A percentile compares a stretch with the other conserved stretches of the same genome.
Evolutionary conservation across 2,888 invertebrate genomes (phyloP).

Genomic region (Clusia tigrina): DNA sequence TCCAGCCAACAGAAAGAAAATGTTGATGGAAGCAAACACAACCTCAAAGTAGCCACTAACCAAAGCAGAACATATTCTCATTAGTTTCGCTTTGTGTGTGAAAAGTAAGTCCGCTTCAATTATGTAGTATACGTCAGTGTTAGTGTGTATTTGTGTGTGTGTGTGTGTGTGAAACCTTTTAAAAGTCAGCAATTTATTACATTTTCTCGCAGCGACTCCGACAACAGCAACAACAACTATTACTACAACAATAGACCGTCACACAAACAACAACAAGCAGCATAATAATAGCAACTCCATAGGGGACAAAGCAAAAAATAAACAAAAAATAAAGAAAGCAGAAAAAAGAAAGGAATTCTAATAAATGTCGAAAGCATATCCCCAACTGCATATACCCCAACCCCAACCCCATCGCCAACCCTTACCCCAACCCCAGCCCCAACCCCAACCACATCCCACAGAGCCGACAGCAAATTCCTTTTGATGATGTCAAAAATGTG

Average conservation of each 20-base stretch:
- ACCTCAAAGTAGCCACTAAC: too few relatives aligned
- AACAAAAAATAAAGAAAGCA: too few relatives aligned
- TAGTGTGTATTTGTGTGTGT: too few relatives aligned
- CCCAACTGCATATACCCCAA: too few relatives aligned
- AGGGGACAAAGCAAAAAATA: constrained; percentile 14
- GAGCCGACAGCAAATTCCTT: constrained; percentile 47
- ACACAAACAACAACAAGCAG: background rate
- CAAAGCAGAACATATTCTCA: too few relatives aligned
- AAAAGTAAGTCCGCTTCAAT: too few relatives aligned
- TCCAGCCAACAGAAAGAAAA: too few relatives aligned
- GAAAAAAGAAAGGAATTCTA: constrained; percentile 50
- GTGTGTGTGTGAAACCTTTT: constrained; percentile 3
- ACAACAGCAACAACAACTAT: background rate
- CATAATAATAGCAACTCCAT: too few relatives aligned
- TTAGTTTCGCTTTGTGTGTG: too few relatives aligned
- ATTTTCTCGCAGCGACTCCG: background rate
- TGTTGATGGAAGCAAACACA: too few relatives aligned
- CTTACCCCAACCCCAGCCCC: constrained; percentile 28
- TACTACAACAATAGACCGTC: background rate
- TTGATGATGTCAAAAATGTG: constrained; percentile 57
- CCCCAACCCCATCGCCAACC: too few relatives aligned
- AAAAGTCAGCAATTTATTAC: background rate
- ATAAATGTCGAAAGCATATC: constrained; percentile 48
- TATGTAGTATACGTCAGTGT: too few relatives aligned
- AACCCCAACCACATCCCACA: constrained; percentile 20